A percentile compares a stretch with the other conserved stretches of the same genome.
These are phyloP conservation scores for Phalera bucephala DNA, from an alignment of 2,888 invertebrate genomes.

Conservation along the genomic window DNA sequence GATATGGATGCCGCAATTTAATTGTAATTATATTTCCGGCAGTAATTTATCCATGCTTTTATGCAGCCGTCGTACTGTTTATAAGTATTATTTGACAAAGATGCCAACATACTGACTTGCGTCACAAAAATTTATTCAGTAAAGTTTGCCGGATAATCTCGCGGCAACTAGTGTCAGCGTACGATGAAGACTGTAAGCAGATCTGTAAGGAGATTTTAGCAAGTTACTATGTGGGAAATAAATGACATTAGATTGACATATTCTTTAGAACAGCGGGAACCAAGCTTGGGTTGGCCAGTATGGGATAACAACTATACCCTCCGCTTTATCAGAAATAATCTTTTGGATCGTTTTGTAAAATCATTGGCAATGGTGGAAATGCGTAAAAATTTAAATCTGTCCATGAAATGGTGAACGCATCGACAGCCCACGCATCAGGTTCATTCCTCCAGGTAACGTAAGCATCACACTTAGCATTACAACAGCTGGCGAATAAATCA, in stretches of 20 bases:
- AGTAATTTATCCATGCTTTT: slow-evolving; percentile 11
- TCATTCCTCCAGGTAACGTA: too few relatives aligned
- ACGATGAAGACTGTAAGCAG: too few relatives aligned
- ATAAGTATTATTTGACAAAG: slow-evolving; percentile 6
- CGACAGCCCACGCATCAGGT: slow-evolving; percentile 11
- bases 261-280: too few relatives aligned
- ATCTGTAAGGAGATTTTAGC: slow-evolving; percentile 9
- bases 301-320: slow-evolving; percentile 13
- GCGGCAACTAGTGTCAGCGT: slow-evolving; percentile 18
- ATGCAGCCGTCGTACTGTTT: slow-evolving; percentile 13
- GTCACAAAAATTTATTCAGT: not conserved
- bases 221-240: too few relatives aligned
- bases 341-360: slow-evolving; percentile 10
- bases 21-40: slow-evolving; percentile 3
- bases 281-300: too few relatives aligned
- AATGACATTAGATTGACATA: too few relatives aligned
- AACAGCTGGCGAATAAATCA: too few relatives aligned
- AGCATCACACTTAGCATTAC: too few relatives aligned
- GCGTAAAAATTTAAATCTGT: slow-evolving; percentile 24
- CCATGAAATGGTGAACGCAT: too few relatives aligned
- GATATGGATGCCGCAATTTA: slow-evolving; percentile 4
- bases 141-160: slow-evolving; percentile 14
- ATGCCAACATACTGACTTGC: slow-evolving; percentile 6
- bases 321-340: too few relatives aligned
- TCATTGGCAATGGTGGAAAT: slow-evolving; percentile 16